A percentile compares a stretch with the other conserved stretches of the same genome.
Conservation (phyloP, 2,888 invertebrate species). For the Falcaria lacertinaria region DNA sequence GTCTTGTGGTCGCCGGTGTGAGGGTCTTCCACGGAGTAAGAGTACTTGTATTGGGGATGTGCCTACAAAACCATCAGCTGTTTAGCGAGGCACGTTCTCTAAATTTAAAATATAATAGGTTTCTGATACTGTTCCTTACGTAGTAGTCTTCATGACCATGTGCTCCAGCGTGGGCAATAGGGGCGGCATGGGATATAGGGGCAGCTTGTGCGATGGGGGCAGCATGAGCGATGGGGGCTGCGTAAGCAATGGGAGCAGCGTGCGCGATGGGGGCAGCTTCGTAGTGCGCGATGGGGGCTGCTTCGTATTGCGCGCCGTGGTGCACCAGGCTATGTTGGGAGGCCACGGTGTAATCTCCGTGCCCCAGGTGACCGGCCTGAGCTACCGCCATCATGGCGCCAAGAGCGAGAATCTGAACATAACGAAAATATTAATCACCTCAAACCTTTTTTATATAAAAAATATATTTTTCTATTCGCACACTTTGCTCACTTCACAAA, state of each 20-base stretch:
- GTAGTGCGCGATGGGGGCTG: slow-evolving; percentile 21
- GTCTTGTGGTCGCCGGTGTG: slow-evolving; percentile 82
- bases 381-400: slow-evolving; percentile 61
- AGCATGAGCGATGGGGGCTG: slow-evolving; percentile 26
- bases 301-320: slow-evolving; percentile 26
- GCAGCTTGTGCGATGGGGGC: slow-evolving; percentile 29
- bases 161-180: slow-evolving; percentile 18
- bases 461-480: background rate
- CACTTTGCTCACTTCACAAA: slow-evolving; percentile 22
- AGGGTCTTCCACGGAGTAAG: slow-evolving; percentile 80
- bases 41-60: slow-evolving; percentile 81
- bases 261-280: slow-evolving; percentile 25
- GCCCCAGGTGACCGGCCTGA: slow-evolving; percentile 69
- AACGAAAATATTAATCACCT: background rate
- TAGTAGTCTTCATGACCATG: slow-evolving; percentile 54
- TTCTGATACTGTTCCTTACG: slow-evolving; percentile 32
- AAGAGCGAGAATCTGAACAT: slow-evolving; percentile 56
- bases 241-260: slow-evolving; percentile 23
- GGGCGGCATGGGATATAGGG: slow-evolving; percentile 29
- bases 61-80: slow-evolving; percentile 46
- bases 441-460: background rate
- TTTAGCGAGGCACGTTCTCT: background rate
- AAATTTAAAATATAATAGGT: too few species aligned
- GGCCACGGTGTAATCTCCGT: slow-evolving; percentile 34
- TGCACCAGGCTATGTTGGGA: slow-evolving; percentile 34